Conservation (phyloP, 2,888 invertebrate species). For the Odontomyia ornata region DNA sequence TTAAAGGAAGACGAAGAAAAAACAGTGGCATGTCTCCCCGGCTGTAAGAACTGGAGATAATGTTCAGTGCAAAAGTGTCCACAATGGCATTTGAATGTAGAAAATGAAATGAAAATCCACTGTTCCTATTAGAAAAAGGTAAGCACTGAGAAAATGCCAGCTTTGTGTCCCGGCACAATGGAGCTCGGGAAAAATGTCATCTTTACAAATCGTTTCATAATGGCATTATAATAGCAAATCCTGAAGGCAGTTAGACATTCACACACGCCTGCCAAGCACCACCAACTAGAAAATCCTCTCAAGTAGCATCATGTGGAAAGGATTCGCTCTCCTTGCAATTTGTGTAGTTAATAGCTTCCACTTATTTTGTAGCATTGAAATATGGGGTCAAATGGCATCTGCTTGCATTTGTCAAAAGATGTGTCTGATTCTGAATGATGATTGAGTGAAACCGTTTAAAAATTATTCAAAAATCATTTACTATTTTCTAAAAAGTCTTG, state of each 20-base stretch:
- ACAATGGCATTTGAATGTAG: slow-evolving; percentile 26
- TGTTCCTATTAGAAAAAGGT: slow-evolving; percentile 30
- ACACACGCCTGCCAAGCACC: not conserved
- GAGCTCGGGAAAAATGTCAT: slow-evolving; percentile 38
- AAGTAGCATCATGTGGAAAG: not conserved
- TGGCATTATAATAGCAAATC: slow-evolving; percentile 43
- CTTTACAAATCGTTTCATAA: slow-evolving; percentile 45
- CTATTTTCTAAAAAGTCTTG: no score
- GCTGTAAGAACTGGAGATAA: slow-evolving; percentile 9
- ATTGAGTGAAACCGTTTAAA: no score
- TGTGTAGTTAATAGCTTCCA: slow-evolving; percentile 32
- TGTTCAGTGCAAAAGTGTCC: slow-evolving; percentile 1
- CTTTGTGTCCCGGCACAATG: slow-evolving; percentile 38
- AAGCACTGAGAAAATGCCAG: slow-evolving; percentile 30
- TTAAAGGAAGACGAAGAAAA: not conserved
- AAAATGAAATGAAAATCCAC: slow-evolving; percentile 7
- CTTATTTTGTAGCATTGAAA: slow-evolving; percentile 29
- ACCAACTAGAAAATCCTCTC: not conserved
- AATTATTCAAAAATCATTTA: no score
- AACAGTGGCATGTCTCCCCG: not conserved
- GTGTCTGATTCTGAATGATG: no score
- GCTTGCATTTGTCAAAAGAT: not conserved
- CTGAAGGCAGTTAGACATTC: not conserved
- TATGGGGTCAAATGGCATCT: slow-evolving; percentile 20
- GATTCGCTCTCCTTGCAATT: not conserved